phyloP scores from a whole-genome alignment of 2,797 vertebrate species.

The Lacerta bilineata region DNA sequence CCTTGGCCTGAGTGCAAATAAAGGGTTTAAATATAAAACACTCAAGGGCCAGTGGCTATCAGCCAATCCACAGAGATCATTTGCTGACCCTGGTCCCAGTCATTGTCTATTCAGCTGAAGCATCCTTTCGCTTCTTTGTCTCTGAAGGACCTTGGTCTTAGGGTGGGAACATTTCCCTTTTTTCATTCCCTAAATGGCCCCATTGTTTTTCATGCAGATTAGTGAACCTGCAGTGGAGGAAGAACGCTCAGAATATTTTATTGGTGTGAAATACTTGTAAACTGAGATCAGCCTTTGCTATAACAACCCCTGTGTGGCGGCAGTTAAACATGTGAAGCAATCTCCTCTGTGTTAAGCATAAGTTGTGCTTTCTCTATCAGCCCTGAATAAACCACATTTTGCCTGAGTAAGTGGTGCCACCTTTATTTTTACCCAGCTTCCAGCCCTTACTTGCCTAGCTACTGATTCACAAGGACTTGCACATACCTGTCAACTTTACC shows the following conservation, averaged over 20 bases:
- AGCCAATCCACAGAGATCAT: slow-evolving; percentile 56
- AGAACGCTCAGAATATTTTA: slow-evolving; percentile 70
- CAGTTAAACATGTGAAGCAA: slow-evolving; percentile 52
- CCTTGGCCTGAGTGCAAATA: not conserved
- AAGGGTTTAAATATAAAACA: slow-evolving; percentile 64
- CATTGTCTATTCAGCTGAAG: slow-evolving; percentile 63
- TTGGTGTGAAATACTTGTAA: slow-evolving; percentile 72
- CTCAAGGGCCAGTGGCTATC: slow-evolving; percentile 30
- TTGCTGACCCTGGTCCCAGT: slow-evolving; percentile 18
- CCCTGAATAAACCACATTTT: slow-evolving; percentile 24
- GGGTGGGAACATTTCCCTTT: slow-evolving; percentile 64
- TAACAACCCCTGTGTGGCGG: slow-evolving; percentile 54
- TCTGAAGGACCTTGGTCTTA: slow-evolving; percentile 47
- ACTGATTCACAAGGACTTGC: not conserved
- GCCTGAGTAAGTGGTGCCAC: slow-evolving; percentile 29
- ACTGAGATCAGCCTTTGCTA: slow-evolving; percentile 46
- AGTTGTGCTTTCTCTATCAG: slow-evolving; percentile 36
- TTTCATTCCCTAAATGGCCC: slow-evolving; percentile 61
- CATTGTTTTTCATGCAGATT: slow-evolving; percentile 70
- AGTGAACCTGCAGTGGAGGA: slow-evolving; percentile 63
- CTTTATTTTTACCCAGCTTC: slow-evolving; percentile 12
- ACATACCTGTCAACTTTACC: not conserved
- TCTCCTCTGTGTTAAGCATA: slow-evolving; percentile 39
- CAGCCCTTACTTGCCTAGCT: slow-evolving; percentile 10
- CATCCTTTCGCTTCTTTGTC: slow-evolving; percentile 60